Base-by-base conservation (phyloP, 2,888 invertebrate species). In the Venusia cambrica region DNA sequence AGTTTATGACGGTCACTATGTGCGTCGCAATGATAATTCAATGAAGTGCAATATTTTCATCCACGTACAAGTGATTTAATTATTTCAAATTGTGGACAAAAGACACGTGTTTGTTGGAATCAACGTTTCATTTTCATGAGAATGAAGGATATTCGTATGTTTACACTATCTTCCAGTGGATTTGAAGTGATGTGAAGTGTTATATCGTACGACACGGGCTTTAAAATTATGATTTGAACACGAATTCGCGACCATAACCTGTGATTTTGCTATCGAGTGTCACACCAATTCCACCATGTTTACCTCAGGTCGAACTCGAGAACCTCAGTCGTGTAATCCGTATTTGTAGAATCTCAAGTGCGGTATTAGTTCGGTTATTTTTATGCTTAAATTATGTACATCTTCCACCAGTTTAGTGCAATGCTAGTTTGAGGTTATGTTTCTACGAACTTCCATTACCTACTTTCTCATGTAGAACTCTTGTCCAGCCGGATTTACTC, bases 1-100 rank as follows among this genome's bases (percentile, higher is more conserved):
- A 84, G 83, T 83, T 51, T 45, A 43, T 44, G 47, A 26, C 45
- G 36, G 34, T 45, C 28, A 38, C 57, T 62, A 62, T 49, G 66
- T 60, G 52, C 20, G 40, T 35, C 20, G 33, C 37, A 26, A 31
- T 9, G 8, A 22, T 10, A 38, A 43, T 40, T 22, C 34, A 31
- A 19, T 39, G 26, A 44, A 58, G 61, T 73, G 65, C 34, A 40
- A 28, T 33, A 45, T 54, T 47, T 47, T 37, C 40, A 37, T n/a
- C 24, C 47, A 38, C 61, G 76, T 77, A 72, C 54, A 53, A 60
- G 64, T 66, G 63, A 38, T 46, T 37, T 40, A 31, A 43, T 43
- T 37, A 15, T 28, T 25, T 28, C 5, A 32, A 47, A 39, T 26
- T 30, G 39, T 30, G 37, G 56, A 37, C 37, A 20, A 21, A 14